Conservation (phyloP, 1,140 invertebrate species). For the Conus betulinus region DNA sequence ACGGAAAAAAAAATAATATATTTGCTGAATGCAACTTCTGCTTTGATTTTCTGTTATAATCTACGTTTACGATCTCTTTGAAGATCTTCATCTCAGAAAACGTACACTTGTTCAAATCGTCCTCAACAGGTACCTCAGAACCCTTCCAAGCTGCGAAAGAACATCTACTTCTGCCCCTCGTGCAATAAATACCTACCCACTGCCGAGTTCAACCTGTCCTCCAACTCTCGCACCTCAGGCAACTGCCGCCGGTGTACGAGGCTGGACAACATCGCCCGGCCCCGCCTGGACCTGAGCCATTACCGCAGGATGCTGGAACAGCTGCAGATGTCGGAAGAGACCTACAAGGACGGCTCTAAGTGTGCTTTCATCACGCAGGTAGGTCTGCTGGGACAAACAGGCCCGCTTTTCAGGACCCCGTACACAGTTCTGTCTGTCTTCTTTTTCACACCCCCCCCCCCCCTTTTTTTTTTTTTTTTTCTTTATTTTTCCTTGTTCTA, state of each 20-base stretch:
- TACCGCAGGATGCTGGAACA: constrained; percentile 74
- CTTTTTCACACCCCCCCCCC: no score
- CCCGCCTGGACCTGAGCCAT: constrained; percentile 72
- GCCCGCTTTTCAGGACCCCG: no score
- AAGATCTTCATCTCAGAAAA: no score
- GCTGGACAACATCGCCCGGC: constrained; percentile 74
- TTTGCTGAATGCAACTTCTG: no score
- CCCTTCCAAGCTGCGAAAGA: constrained; percentile 68
- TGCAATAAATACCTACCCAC: constrained; percentile 74
- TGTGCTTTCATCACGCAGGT: constrained; percentile 77
- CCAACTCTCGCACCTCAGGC: constrained; percentile 71
- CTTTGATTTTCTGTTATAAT: no score
- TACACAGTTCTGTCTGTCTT: no score
- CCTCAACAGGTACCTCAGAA: constrained; percentile 73
- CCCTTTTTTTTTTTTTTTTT: no score
- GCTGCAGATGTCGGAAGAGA: constrained; percentile 72
- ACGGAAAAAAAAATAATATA: no score
- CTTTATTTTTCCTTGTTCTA: no score
- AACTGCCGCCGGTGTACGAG: constrained; percentile 72
- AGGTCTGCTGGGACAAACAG: no score
- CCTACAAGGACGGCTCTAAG: constrained; percentile 66
- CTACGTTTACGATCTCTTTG: no score
- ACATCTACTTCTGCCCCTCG: constrained; percentile 75
- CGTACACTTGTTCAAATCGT: no score
- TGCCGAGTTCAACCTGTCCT: constrained; percentile 73